Conservation (phyloP, 2,797 vertebrate genomes). For the Chanos chanos region DNA sequence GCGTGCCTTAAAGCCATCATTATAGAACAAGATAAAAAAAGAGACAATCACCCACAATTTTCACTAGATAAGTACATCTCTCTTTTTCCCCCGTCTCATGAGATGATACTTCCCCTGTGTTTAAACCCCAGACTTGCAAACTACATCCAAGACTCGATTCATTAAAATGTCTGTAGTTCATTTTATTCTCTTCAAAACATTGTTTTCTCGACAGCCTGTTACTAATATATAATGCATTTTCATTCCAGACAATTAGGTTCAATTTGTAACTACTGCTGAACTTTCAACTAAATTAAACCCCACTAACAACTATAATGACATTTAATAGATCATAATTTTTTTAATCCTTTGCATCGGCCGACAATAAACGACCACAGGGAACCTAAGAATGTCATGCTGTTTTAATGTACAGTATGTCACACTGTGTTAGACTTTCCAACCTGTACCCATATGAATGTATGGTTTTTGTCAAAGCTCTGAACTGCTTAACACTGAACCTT, state of each 20-base stretch:
- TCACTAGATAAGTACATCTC: slow-evolving; percentile 64
- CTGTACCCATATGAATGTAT: no score
- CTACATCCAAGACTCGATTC: slow-evolving; percentile 42
- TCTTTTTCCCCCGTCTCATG: slow-evolving; percentile 39
- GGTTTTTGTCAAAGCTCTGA: no score
- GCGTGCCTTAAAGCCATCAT: slow-evolving; percentile 66
- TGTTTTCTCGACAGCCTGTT: slow-evolving; percentile 13
- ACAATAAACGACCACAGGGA: slow-evolving; percentile 57
- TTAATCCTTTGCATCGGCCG: slow-evolving; percentile 63
- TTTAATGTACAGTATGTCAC: slow-evolving; percentile 38
- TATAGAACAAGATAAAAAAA: slow-evolving; percentile 51
- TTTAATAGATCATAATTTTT: slow-evolving; percentile 71
- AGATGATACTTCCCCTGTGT: slow-evolving; percentile 58
- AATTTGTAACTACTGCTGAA: slow-evolving; percentile 66
- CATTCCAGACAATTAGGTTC: slow-evolving; percentile 67
- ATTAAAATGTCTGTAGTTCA: slow-evolving; percentile 34
- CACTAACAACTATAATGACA: slow-evolving; percentile 65
- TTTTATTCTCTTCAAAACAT: neutral
- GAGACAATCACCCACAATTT: slow-evolving; percentile 54
- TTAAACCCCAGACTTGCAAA: slow-evolving; percentile 49
- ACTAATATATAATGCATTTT: slow-evolving; percentile 51
- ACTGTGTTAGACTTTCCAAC: slow-evolving; percentile 3
- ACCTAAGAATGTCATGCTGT: slow-evolving; percentile 59
- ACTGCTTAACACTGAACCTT: no score
- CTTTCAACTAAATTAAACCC: slow-evolving; percentile 68